Evolutionary conservation across 2,113 vertebrate genomes (phyloP), one percentile per base, ranked within the genome.

Genomic region (Microcebus murinus): DNA sequence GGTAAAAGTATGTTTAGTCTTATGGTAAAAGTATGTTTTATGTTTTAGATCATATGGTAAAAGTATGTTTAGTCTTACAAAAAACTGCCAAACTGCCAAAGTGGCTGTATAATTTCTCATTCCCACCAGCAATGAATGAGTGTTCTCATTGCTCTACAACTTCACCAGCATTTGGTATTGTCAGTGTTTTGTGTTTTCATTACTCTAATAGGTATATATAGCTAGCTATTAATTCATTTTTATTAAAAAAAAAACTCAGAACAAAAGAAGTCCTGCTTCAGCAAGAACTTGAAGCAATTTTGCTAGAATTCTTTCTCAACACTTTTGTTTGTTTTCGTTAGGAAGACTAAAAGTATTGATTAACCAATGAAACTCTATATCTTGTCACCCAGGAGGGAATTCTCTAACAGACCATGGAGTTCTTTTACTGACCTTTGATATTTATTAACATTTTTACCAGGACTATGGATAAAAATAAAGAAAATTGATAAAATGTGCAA

Each of bases 381-480:
- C 23, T 29, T 83, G 14, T 21, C 8, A 48, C 12, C 7, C 36
- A 68, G 36, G 25, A 42, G 29, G 29, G 36, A 55, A 52, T 18
- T 34, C 17, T 45, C 52, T 45, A 39, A 42, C 36, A 36, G 34
- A 86, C 15, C 18, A 13, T 6, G 5, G 11, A n/a, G 14, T 39
- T 63, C 13, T 29, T 65, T 65, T 31, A 59, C 71, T 77, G 0
- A 34, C 0, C 25, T 68, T 73, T 63, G 13, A 73, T 81, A 89
- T 68, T 65, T 63, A 93, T 65, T 63, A 93, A 50, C 55, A 70
- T 50, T 63, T 95, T 73, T 76, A 84, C 89, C 42, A 71, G 59
- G 34, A 76, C 4, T 25, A 89, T 36, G 39, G 2, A 63, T 87
- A n/a, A 86, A 85, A 88, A 84, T 11, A 67, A 73, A 48, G 15